A percentile compares a stretch with the other conserved stretches of the same genome.
Evolutionary conservation across 2,888 invertebrate genomes (phyloP).

Genomic region (Cotesia congregata): DNA sequence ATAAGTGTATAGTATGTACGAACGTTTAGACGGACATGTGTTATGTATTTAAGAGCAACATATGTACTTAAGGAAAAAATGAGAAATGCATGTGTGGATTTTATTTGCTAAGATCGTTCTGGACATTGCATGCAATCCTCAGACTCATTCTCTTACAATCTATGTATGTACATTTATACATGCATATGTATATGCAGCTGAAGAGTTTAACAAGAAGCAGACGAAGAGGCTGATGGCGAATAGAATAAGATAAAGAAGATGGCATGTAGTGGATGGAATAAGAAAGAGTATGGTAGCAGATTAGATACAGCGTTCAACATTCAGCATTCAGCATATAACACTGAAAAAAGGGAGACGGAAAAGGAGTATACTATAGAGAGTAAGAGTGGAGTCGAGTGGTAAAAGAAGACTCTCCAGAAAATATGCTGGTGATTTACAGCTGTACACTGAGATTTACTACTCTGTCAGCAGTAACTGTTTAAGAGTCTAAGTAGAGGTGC

Average conservation of each 20-base stretch:
- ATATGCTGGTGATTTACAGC: constrained; percentile 50
- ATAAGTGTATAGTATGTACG: too few species aligned
- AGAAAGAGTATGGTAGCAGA: background rate
- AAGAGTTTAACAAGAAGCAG: background rate
- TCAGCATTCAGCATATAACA: background rate
- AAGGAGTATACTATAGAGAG: background rate
- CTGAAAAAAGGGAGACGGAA: constrained; percentile 25
- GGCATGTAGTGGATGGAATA: background rate
- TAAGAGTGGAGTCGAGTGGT: background rate
- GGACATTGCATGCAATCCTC: background rate
- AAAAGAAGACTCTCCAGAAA: background rate
- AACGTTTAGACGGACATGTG: background rate
- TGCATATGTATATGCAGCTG: background rate
- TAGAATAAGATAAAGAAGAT: background rate
- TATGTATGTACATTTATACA: too few species aligned
- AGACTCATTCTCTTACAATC: background rate
- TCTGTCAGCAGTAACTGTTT: constrained; percentile 44
- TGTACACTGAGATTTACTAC: constrained; percentile 51
- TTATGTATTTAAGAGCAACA: background rate
- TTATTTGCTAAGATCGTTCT: background rate
- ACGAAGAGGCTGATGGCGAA: background rate
- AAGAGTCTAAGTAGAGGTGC: constrained; percentile 23
- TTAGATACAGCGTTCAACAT: too few species aligned
- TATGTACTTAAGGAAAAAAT: background rate
- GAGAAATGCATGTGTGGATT: background rate